Evolutionary conservation across 2,888 invertebrate genomes (phyloP).

Genomic region (Drosophila recens): DNA sequence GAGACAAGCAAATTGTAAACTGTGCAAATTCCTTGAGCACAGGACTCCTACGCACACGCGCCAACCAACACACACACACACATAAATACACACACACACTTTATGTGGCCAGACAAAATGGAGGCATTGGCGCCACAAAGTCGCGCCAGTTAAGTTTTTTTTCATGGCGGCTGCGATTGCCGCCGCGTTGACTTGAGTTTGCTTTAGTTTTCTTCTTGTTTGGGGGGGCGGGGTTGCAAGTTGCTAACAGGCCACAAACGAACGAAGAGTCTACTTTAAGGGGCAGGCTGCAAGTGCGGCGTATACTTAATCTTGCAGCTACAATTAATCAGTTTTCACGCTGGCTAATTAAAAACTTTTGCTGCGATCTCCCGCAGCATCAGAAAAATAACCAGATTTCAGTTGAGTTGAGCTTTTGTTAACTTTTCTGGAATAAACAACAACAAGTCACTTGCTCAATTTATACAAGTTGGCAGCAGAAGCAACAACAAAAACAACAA

Average conservation of each 20-base stretch:
- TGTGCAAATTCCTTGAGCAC: conserved; percentile 50
- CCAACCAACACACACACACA: conserved; percentile 40
- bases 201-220: background rate
- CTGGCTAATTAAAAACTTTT: conserved; percentile 56
- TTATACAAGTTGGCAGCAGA: conserved; percentile 52
- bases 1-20: conserved; percentile 41
- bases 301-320: conserved; percentile 50
- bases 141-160: conserved; percentile 85
- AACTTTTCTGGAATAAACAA: conserved; percentile 19
- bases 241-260: background rate
- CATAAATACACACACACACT: conserved; percentile 26
- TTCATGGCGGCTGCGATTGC: conserved; percentile 75
- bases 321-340: conserved; percentile 41
- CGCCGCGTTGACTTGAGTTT: conserved; percentile 47
- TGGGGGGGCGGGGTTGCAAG: conserved; percentile 5
- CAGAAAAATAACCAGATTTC: conserved; percentile 35
- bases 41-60: conserved; percentile 61
- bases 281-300: conserved; percentile 20
- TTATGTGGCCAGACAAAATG: conserved; percentile 82
- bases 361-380: conserved; percentile 24
- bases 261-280: conserved; percentile 19
- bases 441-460: conserved; percentile 21
- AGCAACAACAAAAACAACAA: conserved; percentile 37
- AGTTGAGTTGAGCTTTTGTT: conserved; percentile 13
- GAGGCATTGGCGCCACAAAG: conserved; percentile 83